A percentile compares a stretch with the other conserved stretches of the same genome.
Conservation (phyloP, 2,113 vertebrate species). For the Archocentrus centrarchus region DNA sequence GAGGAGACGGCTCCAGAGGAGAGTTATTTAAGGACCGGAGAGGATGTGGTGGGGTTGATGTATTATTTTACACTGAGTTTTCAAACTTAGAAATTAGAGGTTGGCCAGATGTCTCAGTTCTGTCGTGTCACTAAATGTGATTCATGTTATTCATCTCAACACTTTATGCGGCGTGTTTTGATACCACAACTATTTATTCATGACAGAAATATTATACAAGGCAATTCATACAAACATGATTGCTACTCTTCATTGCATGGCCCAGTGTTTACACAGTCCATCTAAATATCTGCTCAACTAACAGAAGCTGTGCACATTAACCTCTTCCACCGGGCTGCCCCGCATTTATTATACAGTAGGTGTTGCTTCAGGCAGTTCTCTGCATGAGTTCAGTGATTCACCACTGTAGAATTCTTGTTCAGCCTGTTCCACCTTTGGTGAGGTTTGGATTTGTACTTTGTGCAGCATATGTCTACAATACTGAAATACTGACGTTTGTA, state of each 20-base stretch:
- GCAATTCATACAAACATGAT: not conserved
- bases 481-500: not conserved
- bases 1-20: slow-evolving; percentile 19
- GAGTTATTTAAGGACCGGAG: slow-evolving; percentile 30
- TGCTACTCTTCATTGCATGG: not conserved
- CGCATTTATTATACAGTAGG: not conserved
- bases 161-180: not conserved
- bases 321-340: not conserved
- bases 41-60: not conserved
- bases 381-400: not conserved
- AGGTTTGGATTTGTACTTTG: not conserved
- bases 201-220: not conserved
- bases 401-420: not conserved
- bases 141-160: not conserved
- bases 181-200: not conserved
- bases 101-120: not conserved
- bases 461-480: not conserved
- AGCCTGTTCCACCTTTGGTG: not conserved
- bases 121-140: not conserved
- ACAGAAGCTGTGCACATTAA: not conserved
- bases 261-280: not conserved
- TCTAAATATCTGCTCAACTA: not conserved
- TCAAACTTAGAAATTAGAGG: not conserved
- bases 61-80: not conserved
- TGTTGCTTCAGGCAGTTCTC: not conserved